Percentiles rank a stretch among this genome's conserved stretches.
Conservation (phyloP, 2,888 invertebrate species). For the Caenorhabditis sulstoni region DNA sequence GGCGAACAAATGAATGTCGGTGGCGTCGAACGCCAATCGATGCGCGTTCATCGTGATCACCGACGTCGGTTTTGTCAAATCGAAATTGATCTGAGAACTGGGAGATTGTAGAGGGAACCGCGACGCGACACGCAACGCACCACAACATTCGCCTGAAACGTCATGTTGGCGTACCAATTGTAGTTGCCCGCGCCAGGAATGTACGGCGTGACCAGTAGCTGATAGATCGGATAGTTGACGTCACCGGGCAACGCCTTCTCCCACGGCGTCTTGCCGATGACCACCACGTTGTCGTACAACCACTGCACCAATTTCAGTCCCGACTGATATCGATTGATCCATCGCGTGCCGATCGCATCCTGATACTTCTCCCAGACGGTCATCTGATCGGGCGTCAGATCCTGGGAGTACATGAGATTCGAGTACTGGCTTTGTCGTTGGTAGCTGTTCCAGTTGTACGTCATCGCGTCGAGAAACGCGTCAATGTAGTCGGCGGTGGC, state of each 20-base stretch:
- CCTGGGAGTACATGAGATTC: constrained; percentile 15
- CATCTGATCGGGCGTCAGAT: constrained; percentile 21
- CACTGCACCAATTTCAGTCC: constrained; percentile 38
- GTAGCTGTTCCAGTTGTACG: constrained; percentile 54
- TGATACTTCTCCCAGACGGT: constrained; percentile 26
- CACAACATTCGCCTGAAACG: constrained; percentile 46
- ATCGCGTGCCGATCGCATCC: constrained; percentile 21
- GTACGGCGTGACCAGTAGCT: constrained; percentile 41
- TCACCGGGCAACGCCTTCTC: constrained; percentile 42
- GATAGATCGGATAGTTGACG: constrained; percentile 24
- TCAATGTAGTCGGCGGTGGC: constrained; percentile 28
- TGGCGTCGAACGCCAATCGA: constrained; percentile 36
- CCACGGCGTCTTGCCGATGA: constrained; percentile 63
- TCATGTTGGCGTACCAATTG: constrained; percentile 47
- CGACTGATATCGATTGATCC: background rate
- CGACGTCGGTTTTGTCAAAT: constrained; percentile 13
- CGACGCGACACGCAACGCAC: no score
- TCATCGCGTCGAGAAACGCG: constrained; percentile 59
- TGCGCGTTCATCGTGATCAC: constrained; percentile 50
- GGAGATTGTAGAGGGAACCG: no score
- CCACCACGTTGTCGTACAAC: constrained; percentile 62
- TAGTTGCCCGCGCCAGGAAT: constrained; percentile 49
- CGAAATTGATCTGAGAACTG: constrained; percentile 24
- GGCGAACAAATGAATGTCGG: background rate
- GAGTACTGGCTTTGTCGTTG: constrained; percentile 17